phyloP scores from a whole-genome alignment of 2,888 invertebrate species.

The Falcaria lacertinaria region DNA sequence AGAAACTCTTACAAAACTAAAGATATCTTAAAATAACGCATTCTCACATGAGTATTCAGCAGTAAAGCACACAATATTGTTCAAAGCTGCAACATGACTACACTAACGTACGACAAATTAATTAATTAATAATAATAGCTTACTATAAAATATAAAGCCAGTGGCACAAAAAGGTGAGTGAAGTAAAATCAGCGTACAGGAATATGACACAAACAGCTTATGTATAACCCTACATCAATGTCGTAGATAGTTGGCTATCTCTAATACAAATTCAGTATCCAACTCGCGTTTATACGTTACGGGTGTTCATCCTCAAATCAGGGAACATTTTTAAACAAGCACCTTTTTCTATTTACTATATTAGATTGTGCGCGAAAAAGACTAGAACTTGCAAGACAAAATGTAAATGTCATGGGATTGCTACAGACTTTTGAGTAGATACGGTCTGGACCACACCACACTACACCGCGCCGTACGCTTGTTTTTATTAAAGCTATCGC shows the following conservation, averaged over 20 bases:
- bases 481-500: constrained; percentile 62
- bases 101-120: constrained; percentile 44
- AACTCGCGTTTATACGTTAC: constrained; percentile 31
- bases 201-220: constrained; percentile 75
- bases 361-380: constrained; percentile 66
- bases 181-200: constrained; percentile 53
- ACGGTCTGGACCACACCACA: constrained; percentile 19
- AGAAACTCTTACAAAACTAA: constrained; percentile 52
- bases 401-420: constrained; percentile 56
- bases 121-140: constrained; percentile 48
- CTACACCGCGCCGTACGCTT: constrained; percentile 30
- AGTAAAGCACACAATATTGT: constrained; percentile 75
- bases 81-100: constrained; percentile 77
- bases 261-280: constrained; percentile 40
- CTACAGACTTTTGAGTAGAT: constrained; percentile 31
- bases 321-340: constrained; percentile 67
- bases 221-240: constrained; percentile 42
- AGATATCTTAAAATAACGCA: constrained; percentile 65
- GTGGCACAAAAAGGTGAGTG: constrained; percentile 71
- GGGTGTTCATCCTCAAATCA: constrained; percentile 48
- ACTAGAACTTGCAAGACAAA: constrained; percentile 68
- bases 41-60: constrained; percentile 78
- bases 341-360: constrained; percentile 60
- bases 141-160: constrained; percentile 57
- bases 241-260: background rate